Evolutionary conservation across 2,888 invertebrate species (phyloP).

Genomic region (Myopa testacea): DNA sequence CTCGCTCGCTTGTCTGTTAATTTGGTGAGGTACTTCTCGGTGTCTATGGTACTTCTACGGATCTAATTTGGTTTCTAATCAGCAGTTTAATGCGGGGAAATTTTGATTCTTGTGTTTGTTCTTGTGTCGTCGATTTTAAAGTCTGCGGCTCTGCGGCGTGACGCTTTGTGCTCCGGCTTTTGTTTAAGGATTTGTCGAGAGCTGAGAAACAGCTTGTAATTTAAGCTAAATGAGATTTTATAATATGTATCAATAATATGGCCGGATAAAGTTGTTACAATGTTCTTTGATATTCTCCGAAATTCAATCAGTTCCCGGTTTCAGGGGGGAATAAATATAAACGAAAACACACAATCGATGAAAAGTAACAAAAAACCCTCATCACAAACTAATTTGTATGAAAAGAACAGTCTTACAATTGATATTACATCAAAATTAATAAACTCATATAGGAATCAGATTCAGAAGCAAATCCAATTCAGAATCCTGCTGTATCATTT

Average conservation of each 20-base stretch:
- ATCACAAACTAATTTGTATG: too few relatives aligned
- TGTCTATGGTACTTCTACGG: not conserved
- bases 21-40: not conserved
- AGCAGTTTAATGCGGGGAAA: slow-evolving; percentile 27
- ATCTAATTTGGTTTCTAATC: slow-evolving; percentile 37
- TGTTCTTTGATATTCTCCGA: slow-evolving; percentile 7
- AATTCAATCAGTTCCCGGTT: not conserved
- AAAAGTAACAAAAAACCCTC: too few relatives aligned
- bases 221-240: slow-evolving; percentile 36
- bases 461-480: too few relatives aligned
- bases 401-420: too few relatives aligned
- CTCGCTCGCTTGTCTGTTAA: slow-evolving; percentile 19
- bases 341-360: too few relatives aligned
- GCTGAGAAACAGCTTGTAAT: not conserved
- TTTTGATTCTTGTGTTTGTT: not conserved
- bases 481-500: too few relatives aligned
- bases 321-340: too few relatives aligned
- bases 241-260: slow-evolving; percentile 35
- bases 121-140: slow-evolving; percentile 15
- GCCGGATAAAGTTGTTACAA: not conserved
- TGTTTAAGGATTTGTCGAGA: slow-evolving; percentile 32
- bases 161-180: slow-evolving; percentile 14
- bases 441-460: too few relatives aligned
- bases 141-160: not conserved
- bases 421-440: too few relatives aligned